A percentile compares a stretch with the other conserved stretches of the same genome.
These are phyloP conservation scores for Galemys pyrenaicus DNA, from an alignment of 2,113 vertebrate genomes.

Conservation along the genomic window DNA sequence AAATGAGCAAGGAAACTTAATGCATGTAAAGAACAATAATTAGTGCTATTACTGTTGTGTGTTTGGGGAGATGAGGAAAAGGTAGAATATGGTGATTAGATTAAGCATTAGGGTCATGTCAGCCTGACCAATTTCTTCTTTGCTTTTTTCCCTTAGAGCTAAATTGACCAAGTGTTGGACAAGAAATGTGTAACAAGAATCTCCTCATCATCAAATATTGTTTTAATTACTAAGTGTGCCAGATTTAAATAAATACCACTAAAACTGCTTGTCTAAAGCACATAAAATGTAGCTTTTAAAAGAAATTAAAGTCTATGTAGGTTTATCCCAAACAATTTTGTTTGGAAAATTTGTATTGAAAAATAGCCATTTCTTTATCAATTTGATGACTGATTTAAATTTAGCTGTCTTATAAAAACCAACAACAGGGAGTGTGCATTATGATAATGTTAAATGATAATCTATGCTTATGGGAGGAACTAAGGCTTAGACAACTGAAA, in stretches of 20 bases:
- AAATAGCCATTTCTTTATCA: slow-evolving; percentile 25
- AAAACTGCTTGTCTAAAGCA: slow-evolving; percentile 41
- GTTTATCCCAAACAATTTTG: slow-evolving; percentile 38
- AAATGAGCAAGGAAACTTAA: background rate
- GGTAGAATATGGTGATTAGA: slow-evolving; percentile 18
- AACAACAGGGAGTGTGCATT: background rate
- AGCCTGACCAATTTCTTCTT: slow-evolving; percentile 61
- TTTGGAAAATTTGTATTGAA: slow-evolving; percentile 32
- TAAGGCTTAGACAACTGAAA: background rate
- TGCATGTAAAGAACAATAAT: slow-evolving; percentile 33
- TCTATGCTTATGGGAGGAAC: background rate
- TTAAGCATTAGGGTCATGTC: slow-evolving; percentile 56
- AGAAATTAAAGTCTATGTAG: slow-evolving; percentile 26
- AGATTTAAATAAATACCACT: slow-evolving; percentile 18
- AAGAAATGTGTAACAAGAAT: slow-evolving; percentile 58
- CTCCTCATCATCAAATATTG: slow-evolving; percentile 73
- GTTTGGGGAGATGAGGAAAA: slow-evolving; percentile 25
- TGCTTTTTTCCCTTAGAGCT: slow-evolving; percentile 40
- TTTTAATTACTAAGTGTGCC: slow-evolving; percentile 62
- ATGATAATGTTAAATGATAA: background rate
- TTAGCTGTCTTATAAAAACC: background rate
- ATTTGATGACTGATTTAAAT: slow-evolving; percentile 8
- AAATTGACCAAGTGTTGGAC: slow-evolving; percentile 53
- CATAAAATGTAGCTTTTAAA: slow-evolving; percentile 32
- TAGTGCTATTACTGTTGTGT: slow-evolving; percentile 2